Conservation (phyloP, 2,113 vertebrate genomes). For the Grus americana region DNA sequence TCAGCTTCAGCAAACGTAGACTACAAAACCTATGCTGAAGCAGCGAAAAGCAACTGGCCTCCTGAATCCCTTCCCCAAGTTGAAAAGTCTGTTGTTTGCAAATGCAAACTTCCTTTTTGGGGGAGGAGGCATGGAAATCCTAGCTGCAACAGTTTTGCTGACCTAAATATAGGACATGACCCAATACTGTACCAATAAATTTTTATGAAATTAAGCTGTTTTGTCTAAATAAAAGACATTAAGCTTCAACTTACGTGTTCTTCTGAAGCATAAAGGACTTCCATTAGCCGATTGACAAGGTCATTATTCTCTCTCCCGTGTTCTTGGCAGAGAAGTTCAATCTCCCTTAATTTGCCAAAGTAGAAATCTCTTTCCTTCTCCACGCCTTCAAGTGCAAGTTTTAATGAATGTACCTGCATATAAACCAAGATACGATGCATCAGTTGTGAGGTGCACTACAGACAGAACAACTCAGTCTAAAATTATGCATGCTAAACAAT, state of each 20-base stretch:
- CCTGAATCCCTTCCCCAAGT: not conserved
- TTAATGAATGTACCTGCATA: slow-evolving; percentile 91
- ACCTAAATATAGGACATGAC: not conserved
- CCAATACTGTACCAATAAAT: not conserved
- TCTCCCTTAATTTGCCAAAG: slow-evolving; percentile 96
- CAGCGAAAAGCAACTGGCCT: not conserved
- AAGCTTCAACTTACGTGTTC: slow-evolving; percentile 84
- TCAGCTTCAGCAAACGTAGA: not conserved
- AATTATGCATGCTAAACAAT: not conserved
- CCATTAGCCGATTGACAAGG: slow-evolving; percentile 93
- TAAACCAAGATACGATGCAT: not conserved
- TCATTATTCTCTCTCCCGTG: slow-evolving; percentile 90
- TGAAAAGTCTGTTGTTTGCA: not conserved
- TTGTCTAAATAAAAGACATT: not conserved
- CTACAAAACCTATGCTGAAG: not conserved
- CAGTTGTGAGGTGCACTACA: not conserved
- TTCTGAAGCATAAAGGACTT: slow-evolving; percentile 93
- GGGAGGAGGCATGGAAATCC: not conserved
- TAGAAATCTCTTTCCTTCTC: slow-evolving; percentile 99
- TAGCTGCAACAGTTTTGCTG: not conserved
- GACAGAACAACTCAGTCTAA: not conserved
- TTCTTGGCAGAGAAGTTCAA: slow-evolving; percentile 96
- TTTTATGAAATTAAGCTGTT: not conserved
- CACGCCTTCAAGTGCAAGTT: slow-evolving; percentile 93
- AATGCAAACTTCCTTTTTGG: not conserved